A percentile compares a stretch with the other conserved stretches of the same genome.
Evolutionary conservation across 2,888 invertebrate species (phyloP).

Genomic region (Sinhomidia bicolor): DNA sequence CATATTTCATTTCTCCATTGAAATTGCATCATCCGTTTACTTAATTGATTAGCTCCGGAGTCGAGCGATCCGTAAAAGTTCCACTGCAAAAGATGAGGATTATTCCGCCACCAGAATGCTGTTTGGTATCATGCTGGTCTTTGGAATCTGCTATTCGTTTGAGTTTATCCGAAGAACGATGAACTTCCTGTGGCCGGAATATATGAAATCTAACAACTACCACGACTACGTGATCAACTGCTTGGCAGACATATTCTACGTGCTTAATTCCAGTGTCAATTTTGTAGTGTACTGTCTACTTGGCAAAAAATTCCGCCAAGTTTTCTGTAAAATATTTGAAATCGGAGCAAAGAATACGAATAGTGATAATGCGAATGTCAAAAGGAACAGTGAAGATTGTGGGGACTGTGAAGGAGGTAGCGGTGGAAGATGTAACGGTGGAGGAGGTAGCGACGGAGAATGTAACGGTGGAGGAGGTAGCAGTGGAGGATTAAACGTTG

Average conservation of each 20-base stretch:
- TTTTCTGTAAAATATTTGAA: slow-evolving; percentile 3
- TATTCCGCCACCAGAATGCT: slow-evolving; percentile 69
- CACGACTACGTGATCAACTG: slow-evolving; percentile 71
- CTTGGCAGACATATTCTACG: slow-evolving; percentile 61
- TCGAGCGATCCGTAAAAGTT: neutral
- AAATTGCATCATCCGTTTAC: too few relatives aligned
- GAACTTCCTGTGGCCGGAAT: slow-evolving; percentile 39
- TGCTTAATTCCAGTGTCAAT: slow-evolving; percentile 43
- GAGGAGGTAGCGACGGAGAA: neutral
- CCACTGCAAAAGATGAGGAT: neutral
- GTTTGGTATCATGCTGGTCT: slow-evolving; percentile 64
- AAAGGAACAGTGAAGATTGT: neutral
- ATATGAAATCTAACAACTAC: slow-evolving; percentile 46
- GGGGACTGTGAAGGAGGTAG: neutral
- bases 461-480: neutral
- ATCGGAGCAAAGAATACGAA: too few relatives aligned
- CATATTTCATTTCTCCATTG: too few relatives aligned
- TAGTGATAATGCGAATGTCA: too few relatives aligned
- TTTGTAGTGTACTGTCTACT: slow-evolving; percentile 49
- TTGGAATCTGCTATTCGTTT: slow-evolving; percentile 75
- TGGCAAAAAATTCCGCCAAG: slow-evolving; percentile 16
- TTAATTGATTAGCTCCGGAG: slow-evolving; percentile 33
- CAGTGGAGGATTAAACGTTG: neutral
- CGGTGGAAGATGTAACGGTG: neutral
- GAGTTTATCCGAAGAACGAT: slow-evolving; percentile 70